Percentiles rank a stretch among this genome's conserved stretches.
These are phyloP conservation scores for Poecilia latipinna DNA, from an alignment of 2,113 vertebrate genomes.

Conservation along the genomic window DNA sequence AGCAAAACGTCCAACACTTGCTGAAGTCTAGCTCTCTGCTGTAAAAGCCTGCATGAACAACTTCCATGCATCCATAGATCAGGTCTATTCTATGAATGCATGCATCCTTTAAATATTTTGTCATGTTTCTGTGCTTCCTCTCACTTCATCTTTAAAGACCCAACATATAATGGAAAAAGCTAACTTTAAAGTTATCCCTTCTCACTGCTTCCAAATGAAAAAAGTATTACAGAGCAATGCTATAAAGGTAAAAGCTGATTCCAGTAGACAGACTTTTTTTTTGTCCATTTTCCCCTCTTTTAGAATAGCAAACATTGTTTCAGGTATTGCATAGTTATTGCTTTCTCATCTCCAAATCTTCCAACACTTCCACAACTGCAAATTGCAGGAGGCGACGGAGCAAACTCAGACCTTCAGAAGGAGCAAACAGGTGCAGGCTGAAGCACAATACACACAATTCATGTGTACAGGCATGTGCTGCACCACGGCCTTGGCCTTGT, in stretches of 20 bases:
- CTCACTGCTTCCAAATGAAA: too few relatives aligned
- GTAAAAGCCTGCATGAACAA: too few relatives aligned
- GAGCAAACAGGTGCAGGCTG: constrained; percentile 34
- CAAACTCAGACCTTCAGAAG: constrained; percentile 1
- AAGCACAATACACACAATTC: constrained; percentile 17
- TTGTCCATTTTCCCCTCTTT: not conserved
- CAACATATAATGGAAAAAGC: too few relatives aligned
- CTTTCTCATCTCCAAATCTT: not conserved
- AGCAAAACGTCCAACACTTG: too few relatives aligned
- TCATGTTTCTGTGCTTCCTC: too few relatives aligned
- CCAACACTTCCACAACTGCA: not conserved
- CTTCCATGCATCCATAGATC: too few relatives aligned
- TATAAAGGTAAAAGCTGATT: not conserved
- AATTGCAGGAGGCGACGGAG: not conserved
- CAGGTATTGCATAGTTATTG: not conserved
- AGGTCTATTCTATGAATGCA: too few relatives aligned
- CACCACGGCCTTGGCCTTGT: constrained; percentile 17
- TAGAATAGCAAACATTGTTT: not conserved
- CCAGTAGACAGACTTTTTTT: not conserved
- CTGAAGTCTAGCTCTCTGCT: too few relatives aligned
- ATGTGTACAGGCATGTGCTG: constrained; percentile 5
- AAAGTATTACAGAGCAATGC: too few relatives aligned
- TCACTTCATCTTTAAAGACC: too few relatives aligned
- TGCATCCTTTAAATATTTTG: too few relatives aligned
- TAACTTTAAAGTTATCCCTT: too few relatives aligned